Base-by-base conservation (phyloP, 2,888 invertebrate genomes). In the Neoaliturus tenellus region DNA sequence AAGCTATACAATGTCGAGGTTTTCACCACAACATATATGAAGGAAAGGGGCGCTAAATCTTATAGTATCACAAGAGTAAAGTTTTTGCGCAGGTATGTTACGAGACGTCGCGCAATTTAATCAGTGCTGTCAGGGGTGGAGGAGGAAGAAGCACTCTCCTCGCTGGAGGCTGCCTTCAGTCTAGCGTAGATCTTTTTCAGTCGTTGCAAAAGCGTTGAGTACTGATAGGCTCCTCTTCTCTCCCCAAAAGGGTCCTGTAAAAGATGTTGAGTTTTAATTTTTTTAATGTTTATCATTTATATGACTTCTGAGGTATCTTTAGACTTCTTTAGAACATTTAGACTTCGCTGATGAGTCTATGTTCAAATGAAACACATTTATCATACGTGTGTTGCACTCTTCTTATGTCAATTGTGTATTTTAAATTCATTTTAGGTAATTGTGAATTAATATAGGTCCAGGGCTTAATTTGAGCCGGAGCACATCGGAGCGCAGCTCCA, bases 231-330 rank as follows among this genome's bases (percentile, higher is more conserved):
- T n/a, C 89, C 88, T 78, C 89, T 85, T 48, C 88, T 87, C 58
- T 88, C 88, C 28, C 88, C 87, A 86, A 89, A 89, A 2, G 89
- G 89, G 85, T 89, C 89, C 89, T 89, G 83, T 69, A 86, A 87
- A 41, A 69, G n/a, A 14, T 8, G 17, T 44, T 44, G 17, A 14
- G 12, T 44, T 14, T 14, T 44, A 44, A 2, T 44, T 3, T 44
- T 8, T 44, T 44, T 44, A 39, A 12, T 39, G 39, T 39, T n/a
- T n/a, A n/a, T n/a, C n/a, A n/a, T n/a, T n/a, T n/a, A n/a, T n/a
- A n/a, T n/a, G n/a, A n/a, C n/a, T n/a, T n/a, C n/a, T n/a, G n/a
- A n/a, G n/a, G n/a, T n/a, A n/a, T n/a, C n/a, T n/a, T n/a, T n/a
- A n/a, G n/a, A n/a, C n/a, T n/a, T n/a, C n/a, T n/a, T n/a, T n/a